Evolutionary conservation across 2,797 vertebrate genomes (phyloP).

Genomic region (Sylvilagus floridanus): DNA sequence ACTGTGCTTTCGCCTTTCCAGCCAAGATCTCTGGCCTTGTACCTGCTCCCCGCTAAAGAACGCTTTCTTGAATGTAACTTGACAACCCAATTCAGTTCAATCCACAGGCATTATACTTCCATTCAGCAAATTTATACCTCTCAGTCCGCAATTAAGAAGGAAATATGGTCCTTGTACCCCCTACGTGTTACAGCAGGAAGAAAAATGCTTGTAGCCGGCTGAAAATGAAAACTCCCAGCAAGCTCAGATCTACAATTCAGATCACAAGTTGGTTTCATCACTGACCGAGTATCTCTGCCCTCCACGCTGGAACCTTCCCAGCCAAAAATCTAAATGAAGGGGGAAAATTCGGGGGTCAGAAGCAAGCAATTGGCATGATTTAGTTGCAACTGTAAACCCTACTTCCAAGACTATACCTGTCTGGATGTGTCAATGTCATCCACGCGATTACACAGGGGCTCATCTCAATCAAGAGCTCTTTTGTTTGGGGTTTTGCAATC

Average conservation of each 20-base stretch:
- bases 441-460: background rate
- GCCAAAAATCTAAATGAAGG: background rate
- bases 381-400: background rate
- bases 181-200: background rate
- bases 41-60: background rate
- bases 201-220: constrained; percentile 59
- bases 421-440: background rate
- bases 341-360: background rate
- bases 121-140: constrained; percentile 72
- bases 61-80: constrained; percentile 63
- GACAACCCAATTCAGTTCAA: constrained; percentile 75
- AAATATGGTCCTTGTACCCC: constrained; percentile 64
- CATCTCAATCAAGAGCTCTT: constrained; percentile 26
- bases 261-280: background rate
- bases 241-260: constrained; percentile 14
- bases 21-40: constrained; percentile 17
- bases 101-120: constrained; percentile 57
- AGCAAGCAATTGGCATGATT: background rate
- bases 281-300: background rate
- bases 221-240: constrained; percentile 43
- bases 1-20: background rate
- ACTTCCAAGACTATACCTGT: background rate
- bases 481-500: constrained; percentile 48
- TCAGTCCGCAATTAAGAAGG: constrained; percentile 73
- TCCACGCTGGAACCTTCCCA: background rate